These are phyloP conservation scores for Ophiodon elongatus DNA, from an alignment of 2,113 vertebrate species.

Conservation along the genomic window DNA sequence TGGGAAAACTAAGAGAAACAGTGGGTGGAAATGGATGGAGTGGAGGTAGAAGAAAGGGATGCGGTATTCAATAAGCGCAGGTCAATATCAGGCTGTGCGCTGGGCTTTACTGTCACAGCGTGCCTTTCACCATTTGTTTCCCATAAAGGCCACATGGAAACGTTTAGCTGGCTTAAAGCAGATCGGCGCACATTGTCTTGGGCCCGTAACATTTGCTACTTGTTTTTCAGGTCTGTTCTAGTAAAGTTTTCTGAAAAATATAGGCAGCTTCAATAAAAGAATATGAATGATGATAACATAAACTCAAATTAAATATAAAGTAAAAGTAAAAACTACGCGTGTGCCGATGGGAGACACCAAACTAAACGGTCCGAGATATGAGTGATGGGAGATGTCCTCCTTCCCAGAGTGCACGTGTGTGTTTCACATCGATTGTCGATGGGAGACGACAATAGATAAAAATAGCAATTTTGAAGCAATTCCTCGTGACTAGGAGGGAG, in stretches of 20 bases:
- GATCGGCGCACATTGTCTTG: conserved; percentile 78
- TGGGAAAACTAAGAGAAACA: conserved; percentile 15
- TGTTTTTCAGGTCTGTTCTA: conserved; percentile 77
- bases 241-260: conserved; percentile 71
- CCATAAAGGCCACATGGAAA: conserved; percentile 94
- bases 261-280: conserved; percentile 33
- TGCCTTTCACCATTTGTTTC: conserved; percentile 91
- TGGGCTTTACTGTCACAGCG: conserved; percentile 84
- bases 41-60: conserved; percentile 64
- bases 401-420: conserved; percentile 13
- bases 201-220: conserved; percentile 82
- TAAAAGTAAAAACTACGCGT: not conserved
- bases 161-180: conserved; percentile 87
- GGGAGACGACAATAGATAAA: conserved; percentile 43
- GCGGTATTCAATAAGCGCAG: conserved; percentile 82
- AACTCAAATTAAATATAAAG: conserved; percentile 1
- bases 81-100: conserved; percentile 80
- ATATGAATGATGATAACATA: conserved; percentile 19
- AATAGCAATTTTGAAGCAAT: conserved; percentile 53
- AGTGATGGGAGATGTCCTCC: conserved; percentile 20
- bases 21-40: conserved; percentile 52
- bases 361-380: conserved; percentile 14
- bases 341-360: conserved; percentile 12
- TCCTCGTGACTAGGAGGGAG: conserved; percentile 39
- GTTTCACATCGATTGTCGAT: conserved; percentile 33